Base-by-base conservation (phyloP, 2,888 invertebrate species). In the Cactoblastis cactorum region DNA sequence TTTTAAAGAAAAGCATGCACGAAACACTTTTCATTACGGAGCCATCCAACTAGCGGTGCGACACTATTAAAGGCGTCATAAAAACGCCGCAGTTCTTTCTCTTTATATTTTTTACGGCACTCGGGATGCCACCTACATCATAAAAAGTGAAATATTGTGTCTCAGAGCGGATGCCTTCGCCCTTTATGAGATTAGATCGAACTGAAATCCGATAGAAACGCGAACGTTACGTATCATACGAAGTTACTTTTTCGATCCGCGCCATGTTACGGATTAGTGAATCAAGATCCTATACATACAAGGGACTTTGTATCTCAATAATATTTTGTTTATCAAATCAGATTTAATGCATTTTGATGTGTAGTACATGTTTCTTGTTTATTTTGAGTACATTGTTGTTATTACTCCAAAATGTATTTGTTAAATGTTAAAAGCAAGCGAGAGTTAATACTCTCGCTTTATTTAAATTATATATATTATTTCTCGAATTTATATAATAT, bases 131-230 rank as follows among this genome's bases (percentile, higher is more conserved):
- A 80, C 80, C 82, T 80, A 80, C 76, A 71, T 79, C 83, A 83
- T 86, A 87, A 85, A 86, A 86, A 82, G 74, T 87, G 83, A 86
- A 83, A 84, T 86, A 87, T 84, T 76, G 77, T 80, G 73, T 80
- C 83, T 77, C 75, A 69, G 71, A 78, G 72, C 72, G 81, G 80
- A 80, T 80, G 75, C 75, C 75, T 72, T 59, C 69, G 72, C 73
- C 77, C 74, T 80, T 80, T 80, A 82, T 76, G 77, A 80, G 83
- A 81, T 77, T 73, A 76, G 71, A 74, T 80, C 76, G 78, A 77
- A 80, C 78, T 71, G 72, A 79, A 83, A 83, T 77, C 77, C 74
- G 77, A 83, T 83, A 79, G 75, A 81, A 74, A 73, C 68, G 61
- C 61, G 61, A 67, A 66, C 61, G 57, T 63, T 65, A 56, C 55